phyloP scores from a whole-genome alignment of 1,140 invertebrate genomes.

The Akabosia matsudoensis region DNA sequence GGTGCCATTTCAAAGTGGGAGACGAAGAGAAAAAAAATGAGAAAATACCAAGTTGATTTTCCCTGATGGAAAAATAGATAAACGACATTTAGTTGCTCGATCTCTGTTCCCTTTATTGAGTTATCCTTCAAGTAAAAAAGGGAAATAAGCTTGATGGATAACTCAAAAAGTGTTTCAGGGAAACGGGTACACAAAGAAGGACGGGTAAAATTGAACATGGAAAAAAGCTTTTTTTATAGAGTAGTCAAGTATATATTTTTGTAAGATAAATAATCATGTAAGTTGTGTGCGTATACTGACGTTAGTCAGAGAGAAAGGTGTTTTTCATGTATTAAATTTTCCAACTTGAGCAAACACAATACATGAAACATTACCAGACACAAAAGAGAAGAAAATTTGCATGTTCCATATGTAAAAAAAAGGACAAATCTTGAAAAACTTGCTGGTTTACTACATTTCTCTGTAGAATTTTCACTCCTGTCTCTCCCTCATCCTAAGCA shows the following conservation, averaged over 20 bases:
- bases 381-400: conserved; percentile 11
- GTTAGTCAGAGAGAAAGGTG: neutral
- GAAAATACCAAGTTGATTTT: conserved; percentile 11
- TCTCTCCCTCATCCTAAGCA: neutral
- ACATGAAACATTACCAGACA: neutral
- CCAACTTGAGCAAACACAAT: conserved; percentile 16
- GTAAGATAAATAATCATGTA: no score
- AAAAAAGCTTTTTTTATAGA: no score
- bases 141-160: conserved; percentile 14
- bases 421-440: conserved; percentile 9
- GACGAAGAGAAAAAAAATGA: neutral
- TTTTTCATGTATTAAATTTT: conserved; percentile 15
- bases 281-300: no score
- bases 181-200: neutral
- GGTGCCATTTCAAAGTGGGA: neutral
- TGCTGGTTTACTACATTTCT: neutral
- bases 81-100: conserved; percentile 12
- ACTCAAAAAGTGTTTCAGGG: neutral
- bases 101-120: conserved; percentile 14
- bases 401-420: neutral
- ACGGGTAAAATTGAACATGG: no score
- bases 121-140: conserved; percentile 1
- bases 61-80: conserved; percentile 18
- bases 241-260: neutral
- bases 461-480: neutral